These are phyloP conservation scores for Protonemura montana DNA, from an alignment of 2,888 invertebrate species.

Conservation along the genomic window DNA sequence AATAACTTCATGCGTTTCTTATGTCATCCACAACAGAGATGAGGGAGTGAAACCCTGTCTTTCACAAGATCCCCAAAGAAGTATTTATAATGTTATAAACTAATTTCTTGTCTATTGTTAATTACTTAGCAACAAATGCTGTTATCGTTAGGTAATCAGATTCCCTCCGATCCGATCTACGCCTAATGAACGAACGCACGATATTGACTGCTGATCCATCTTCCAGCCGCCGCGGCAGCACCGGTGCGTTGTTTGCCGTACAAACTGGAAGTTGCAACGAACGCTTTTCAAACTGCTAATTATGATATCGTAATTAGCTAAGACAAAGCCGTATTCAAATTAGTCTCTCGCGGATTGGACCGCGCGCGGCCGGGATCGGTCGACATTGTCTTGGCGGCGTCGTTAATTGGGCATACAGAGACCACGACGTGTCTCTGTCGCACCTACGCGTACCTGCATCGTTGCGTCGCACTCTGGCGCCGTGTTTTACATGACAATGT, in stretches of 20 bases:
- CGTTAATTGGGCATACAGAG: background rate
- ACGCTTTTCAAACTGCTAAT: background rate
- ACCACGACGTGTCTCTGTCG: too few relatives aligned
- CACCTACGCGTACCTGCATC: too few relatives aligned
- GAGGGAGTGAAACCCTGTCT: too few relatives aligned
- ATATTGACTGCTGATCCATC: background rate
- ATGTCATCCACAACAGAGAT: too few relatives aligned
- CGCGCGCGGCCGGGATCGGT: background rate
- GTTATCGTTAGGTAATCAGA: background rate
- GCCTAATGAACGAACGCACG: background rate
- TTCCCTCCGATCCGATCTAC: background rate
- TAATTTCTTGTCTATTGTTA: background rate
- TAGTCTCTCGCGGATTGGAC: background rate
- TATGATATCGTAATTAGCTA: slow-evolving; percentile 4
- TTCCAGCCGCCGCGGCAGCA: background rate
- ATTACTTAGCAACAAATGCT: background rate
- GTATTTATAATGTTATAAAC: background rate
- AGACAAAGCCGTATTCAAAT: slow-evolving; percentile 1
- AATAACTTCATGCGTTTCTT: too few relatives aligned
- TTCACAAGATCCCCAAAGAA: background rate
- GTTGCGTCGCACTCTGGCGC: background rate
- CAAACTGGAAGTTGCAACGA: background rate
- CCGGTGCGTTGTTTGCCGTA: background rate
- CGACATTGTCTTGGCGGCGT: background rate
- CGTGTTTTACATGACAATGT: background rate